Evolutionary conservation across 2,113 vertebrate genomes (phyloP).

Genomic region (Piaya cayana): DNA sequence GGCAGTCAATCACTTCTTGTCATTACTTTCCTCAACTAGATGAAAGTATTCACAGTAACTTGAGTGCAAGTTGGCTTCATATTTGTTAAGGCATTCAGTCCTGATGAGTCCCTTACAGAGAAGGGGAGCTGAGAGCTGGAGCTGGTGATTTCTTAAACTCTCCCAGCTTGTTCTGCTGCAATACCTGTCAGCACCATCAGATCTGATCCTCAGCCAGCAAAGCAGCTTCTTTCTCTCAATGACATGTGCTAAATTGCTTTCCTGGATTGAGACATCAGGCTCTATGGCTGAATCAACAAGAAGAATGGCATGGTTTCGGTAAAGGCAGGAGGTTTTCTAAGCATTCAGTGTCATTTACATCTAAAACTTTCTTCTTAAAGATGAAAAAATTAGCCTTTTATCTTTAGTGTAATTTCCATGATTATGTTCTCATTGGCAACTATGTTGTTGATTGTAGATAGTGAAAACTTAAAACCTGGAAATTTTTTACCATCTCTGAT

Average conservation of each 20-base stretch:
- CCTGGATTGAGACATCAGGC: not conserved
- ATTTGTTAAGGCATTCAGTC: not conserved
- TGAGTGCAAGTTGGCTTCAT: not conserved
- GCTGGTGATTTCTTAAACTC: not conserved
- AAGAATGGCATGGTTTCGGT: not conserved
- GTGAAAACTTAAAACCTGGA: not conserved
- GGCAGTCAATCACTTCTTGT: not conserved
- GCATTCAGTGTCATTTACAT: not conserved
- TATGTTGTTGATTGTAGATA: not conserved
- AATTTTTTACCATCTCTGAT: not conserved
- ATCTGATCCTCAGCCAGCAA: not conserved
- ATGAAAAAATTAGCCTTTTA: not conserved
- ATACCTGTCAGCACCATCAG: not conserved
- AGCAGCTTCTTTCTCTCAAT: not conserved
- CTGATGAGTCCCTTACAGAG: not conserved
- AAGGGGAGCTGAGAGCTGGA: not conserved
- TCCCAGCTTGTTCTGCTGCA: not conserved
- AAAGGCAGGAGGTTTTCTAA: not conserved
- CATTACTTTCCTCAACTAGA: not conserved
- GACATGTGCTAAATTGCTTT: not conserved
- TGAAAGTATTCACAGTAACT: not conserved
- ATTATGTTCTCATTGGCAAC: not conserved
- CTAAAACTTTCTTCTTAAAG: not conserved
- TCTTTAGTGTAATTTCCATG: not conserved
- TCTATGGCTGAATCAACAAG: not conserved